These are phyloP conservation scores for Cylindroiulus punctatus DNA, from an alignment of 2,888 invertebrate genomes.

Conservation along the genomic window DNA sequence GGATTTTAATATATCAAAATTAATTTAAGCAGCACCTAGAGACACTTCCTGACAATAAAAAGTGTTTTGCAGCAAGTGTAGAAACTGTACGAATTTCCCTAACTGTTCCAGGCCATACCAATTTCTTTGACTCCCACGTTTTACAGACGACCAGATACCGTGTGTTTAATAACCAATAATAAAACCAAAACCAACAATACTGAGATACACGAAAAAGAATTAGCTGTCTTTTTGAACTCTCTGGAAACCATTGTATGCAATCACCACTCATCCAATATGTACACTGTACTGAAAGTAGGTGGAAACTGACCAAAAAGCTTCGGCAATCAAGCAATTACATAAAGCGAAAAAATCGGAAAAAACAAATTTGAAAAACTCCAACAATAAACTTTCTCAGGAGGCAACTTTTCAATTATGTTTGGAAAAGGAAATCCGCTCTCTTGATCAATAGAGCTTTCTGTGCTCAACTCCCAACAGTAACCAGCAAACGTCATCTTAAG, in stretches of 20 bases:
- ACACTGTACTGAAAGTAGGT: neutral
- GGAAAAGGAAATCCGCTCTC: neutral
- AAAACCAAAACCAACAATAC: too few relatives aligned
- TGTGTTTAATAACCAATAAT: too few relatives aligned
- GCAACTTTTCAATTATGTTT: neutral
- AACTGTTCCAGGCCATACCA: too few relatives aligned
- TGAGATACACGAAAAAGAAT: neutral
- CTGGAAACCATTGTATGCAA: neutral
- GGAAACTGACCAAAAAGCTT: neutral
- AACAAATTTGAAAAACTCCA: neutral
- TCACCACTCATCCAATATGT: neutral
- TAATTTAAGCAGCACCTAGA: too few relatives aligned
- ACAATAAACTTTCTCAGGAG: neutral
- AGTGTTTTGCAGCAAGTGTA: too few relatives aligned
- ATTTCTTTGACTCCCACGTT: too few relatives aligned
- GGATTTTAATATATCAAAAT: too few relatives aligned
- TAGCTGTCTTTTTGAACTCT: neutral
- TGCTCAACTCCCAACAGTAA: neutral
- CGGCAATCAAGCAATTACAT: neutral
- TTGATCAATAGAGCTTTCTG: neutral
- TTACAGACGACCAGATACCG: too few relatives aligned
- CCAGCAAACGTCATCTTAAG: neutral
- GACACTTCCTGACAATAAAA: too few relatives aligned
- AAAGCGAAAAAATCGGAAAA: neutral
- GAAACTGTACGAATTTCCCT: too few relatives aligned